A percentile compares a stretch with the other conserved stretches of the same genome.
These are phyloP conservation scores for Saccopteryx leptura DNA, from an alignment of 2,113 vertebrate species.

Conservation along the genomic window DNA sequence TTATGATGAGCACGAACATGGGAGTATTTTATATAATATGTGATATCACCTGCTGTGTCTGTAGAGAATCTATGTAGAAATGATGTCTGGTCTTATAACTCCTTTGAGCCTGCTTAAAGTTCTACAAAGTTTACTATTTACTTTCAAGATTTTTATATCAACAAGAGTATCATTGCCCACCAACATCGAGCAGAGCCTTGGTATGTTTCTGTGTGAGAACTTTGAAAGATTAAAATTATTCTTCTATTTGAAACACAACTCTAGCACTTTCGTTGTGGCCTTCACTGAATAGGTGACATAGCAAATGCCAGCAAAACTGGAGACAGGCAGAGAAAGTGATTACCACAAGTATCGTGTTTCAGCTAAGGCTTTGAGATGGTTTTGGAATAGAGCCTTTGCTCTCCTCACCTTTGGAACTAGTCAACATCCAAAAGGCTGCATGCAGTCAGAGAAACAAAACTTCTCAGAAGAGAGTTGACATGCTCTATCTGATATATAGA, in stretches of 20 bases:
- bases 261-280: background rate
- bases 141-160: conserved; percentile 74
- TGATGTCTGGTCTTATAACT: conserved; percentile 75
- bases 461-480: conserved; percentile 31
- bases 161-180: conserved; percentile 60
- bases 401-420: conserved; percentile 62
- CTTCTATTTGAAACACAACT: conserved; percentile 46
- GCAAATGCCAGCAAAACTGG: background rate
- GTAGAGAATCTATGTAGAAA: conserved; percentile 70
- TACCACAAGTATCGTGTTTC: conserved; percentile 33
- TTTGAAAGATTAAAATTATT: conserved; percentile 48
- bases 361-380: conserved; percentile 19
- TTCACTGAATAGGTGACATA: background rate
- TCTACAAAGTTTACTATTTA: conserved; percentile 59
- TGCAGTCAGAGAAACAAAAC: background rate
- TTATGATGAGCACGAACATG: background rate
- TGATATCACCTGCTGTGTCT: conserved; percentile 52
- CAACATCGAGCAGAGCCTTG: conserved; percentile 21
- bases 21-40: conserved; percentile 59
- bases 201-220: background rate
- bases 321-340: conserved; percentile 44
- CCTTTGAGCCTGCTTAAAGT: conserved; percentile 80
- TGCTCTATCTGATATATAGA: conserved; percentile 36
- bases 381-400: conserved; percentile 50
- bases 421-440: conserved; percentile 36